Evolutionary conservation across 2,113 vertebrate species (phyloP).

Genomic region (Gopherus evgoodei): DNA sequence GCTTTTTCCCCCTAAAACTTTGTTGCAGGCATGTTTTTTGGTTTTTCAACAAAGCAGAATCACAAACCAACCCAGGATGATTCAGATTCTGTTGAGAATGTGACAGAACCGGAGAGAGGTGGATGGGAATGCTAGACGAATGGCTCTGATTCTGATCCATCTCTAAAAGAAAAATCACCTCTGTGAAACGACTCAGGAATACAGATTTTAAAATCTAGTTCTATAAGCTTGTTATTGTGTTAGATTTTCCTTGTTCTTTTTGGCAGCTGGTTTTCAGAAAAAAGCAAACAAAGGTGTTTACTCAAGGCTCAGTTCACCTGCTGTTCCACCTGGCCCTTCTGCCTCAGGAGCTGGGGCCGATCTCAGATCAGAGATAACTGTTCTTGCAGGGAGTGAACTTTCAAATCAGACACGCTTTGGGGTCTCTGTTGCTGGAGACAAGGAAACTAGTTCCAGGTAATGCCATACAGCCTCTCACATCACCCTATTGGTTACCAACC

Average conservation of each 20-base stretch:
- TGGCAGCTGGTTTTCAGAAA: constrained; percentile 36
- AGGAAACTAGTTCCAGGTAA: neutral
- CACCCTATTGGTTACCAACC: neutral
- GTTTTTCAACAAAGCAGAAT: neutral
- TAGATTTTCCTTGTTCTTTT: constrained; percentile 37
- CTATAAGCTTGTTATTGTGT: neutral
- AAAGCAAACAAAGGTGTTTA: constrained; percentile 68
- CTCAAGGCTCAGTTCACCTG: constrained; percentile 63
- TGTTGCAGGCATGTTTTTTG: neutral
- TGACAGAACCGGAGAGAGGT: neutral
- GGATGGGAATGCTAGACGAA: neutral
- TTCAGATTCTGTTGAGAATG: neutral
- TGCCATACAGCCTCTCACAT: constrained; percentile 21
- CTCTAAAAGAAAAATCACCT: neutral
- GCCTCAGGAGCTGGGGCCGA: neutral
- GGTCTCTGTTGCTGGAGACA: neutral
- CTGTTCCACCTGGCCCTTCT: constrained; percentile 64
- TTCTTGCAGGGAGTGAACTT: neutral
- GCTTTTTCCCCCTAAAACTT: neutral
- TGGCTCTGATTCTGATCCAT: neutral
- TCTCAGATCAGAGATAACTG: constrained; percentile 12
- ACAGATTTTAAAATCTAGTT: constrained; percentile 1
- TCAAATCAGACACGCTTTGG: constrained; percentile 11
- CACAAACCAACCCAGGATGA: neutral
- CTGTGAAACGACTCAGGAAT: neutral